Evolutionary conservation across 2,888 invertebrate genomes (phyloP), one percentile per base, ranked within the genome.

Genomic region (Autographa gamma): DNA sequence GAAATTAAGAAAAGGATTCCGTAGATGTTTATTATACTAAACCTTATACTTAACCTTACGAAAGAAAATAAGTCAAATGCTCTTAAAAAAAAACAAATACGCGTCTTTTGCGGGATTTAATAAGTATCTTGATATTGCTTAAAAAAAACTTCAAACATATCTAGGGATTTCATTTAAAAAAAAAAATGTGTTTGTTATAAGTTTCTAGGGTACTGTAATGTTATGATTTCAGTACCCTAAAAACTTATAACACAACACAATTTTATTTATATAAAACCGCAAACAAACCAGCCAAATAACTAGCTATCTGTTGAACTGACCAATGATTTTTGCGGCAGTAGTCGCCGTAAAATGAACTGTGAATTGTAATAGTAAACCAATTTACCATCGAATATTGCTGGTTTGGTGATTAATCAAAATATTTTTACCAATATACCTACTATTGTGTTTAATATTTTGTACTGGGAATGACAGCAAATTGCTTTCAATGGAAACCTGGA

Each of bases 311-410:
- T 48, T 48, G 48, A 48, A 48, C 43, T 16, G 43, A 43, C n/a
- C 48, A 48, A 48, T 48, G 48, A 48, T 48, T 48, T 43, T 48
- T 48, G 48, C 14, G 48, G 48, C 7, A n/a, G n/a, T n/a, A n/a
- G 48, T 48, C 6, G 7, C 48, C 48, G 48, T 48, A 48, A 48
- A 48, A 48, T 48, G n/a, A n/a, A 48, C n/a, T n/a, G 48, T 8
- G 48, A 48, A 48, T 48, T n/a, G 48, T n/a, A 48, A 48, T 48
- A 48, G 48, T 48, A n/a, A 48, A 48, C n/a, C n/a, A 48, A 48
- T 48, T 48, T 7, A 48, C n/a, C 6, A 48, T 48, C n/a, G 6
- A 48, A 48, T 48, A 48, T n/a, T 48, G 16, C 48, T 16, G 48
- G n/a, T 48, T 48, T 14, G 43, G 14, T 43, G 2, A 16, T 48